Conservation (phyloP, 2,113 vertebrate species). For the Tupaia chinensis region DNA sequence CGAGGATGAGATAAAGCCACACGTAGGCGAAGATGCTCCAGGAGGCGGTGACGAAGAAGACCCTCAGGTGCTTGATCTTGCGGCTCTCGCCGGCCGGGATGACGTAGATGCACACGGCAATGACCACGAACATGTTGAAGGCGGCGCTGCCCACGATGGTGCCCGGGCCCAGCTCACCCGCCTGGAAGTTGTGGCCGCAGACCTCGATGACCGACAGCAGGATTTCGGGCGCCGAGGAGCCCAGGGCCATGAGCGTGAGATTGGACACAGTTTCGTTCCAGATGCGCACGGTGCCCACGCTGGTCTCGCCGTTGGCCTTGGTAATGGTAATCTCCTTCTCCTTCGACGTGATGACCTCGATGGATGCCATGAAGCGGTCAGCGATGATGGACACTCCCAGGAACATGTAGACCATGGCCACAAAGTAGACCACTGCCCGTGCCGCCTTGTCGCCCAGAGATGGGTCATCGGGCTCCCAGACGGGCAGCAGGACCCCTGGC, state of each 20-base stretch:
- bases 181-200: slow-evolving; percentile 94
- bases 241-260: slow-evolving; percentile 95
- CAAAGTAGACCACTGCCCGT: slow-evolving; percentile 94
- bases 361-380: slow-evolving; percentile 99
- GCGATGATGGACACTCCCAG: slow-evolving; percentile 98
- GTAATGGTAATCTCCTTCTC: slow-evolving; percentile 99
- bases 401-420: slow-evolving; percentile 98
- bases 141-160: slow-evolving; percentile 98
- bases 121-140: slow-evolving; percentile 99
- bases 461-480: slow-evolving; percentile 92
- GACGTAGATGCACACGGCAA: slow-evolving; percentile 95
- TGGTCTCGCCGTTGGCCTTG: slow-evolving; percentile 96
- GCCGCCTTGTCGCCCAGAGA: slow-evolving; percentile 90
- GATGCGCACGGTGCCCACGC: slow-evolving; percentile 95
- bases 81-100: slow-evolving; percentile 93
- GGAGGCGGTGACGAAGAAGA: slow-evolving; percentile 97
- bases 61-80: slow-evolving; percentile 96
- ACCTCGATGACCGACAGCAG: slow-evolving; percentile 97
- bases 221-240: slow-evolving; percentile 97
- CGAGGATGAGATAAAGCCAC: slow-evolving; percentile 97
- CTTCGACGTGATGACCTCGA: slow-evolving; percentile 98
- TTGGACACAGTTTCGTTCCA: slow-evolving; percentile 99
- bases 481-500: slow-evolving; percentile 93
- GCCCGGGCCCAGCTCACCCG: slow-evolving; percentile 93
- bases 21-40: slow-evolving; percentile 99